Conservation (phyloP, 2,888 invertebrate genomes). For the Calephelis perditalis region DNA sequence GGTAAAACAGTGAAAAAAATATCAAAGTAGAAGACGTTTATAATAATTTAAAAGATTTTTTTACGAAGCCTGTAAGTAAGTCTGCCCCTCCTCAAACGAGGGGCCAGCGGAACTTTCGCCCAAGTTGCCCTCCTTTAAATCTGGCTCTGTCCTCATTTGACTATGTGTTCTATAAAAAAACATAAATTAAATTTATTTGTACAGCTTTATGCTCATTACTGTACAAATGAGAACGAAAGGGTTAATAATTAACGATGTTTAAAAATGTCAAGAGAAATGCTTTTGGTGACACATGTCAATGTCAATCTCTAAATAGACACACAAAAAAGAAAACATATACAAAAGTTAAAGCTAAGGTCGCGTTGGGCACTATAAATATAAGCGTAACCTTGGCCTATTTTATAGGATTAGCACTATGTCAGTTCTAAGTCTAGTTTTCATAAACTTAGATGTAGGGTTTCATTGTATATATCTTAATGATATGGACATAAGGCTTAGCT, state of each 20-base stretch:
- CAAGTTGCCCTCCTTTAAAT: no score
- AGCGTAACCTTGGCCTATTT: constrained; percentile 6
- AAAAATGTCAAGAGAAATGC: constrained; percentile 9
- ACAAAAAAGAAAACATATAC: constrained; percentile 8
- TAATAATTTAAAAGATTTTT: no score
- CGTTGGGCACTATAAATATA: constrained; percentile 7
- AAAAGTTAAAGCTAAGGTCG: constrained; percentile 10
- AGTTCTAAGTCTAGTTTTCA: constrained; percentile 4
- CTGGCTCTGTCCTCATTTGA: no score
- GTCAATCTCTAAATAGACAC: constrained; percentile 10
- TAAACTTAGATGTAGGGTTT: constrained; percentile 6
- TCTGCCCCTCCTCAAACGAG: no score
- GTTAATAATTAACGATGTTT: neutral
- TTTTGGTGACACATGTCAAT: constrained; percentile 10
- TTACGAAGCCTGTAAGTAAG: no score
- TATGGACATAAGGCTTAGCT: neutral
- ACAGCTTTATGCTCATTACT: no score
- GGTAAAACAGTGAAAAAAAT: no score
- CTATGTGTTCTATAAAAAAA: no score
- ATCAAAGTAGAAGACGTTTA: no score
- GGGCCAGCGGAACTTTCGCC: no score
- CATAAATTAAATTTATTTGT: no score
- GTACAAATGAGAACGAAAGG: no score
- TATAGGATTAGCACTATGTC: constrained; percentile 5
- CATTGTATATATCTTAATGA: constrained; percentile 3